Evolutionary conservation across 2,113 vertebrate species (phyloP).

Genomic region (Anser brachyrhynchus): DNA sequence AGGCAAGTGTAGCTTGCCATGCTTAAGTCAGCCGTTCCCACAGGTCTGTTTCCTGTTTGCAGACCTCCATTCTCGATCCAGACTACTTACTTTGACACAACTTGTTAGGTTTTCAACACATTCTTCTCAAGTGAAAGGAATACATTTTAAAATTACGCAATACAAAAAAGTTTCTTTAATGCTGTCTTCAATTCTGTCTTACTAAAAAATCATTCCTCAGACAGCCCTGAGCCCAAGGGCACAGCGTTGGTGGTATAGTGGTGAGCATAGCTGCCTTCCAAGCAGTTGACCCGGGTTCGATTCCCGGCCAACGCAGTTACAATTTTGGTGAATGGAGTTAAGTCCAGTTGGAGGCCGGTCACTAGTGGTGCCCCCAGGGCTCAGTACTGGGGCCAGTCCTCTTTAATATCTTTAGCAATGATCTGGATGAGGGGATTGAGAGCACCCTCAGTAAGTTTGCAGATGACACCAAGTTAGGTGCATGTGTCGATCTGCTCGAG

Average conservation of each 20-base stretch:
- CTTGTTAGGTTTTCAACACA: background rate
- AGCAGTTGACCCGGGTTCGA: slow-evolving; percentile 69
- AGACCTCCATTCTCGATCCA: background rate
- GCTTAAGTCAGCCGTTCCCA: background rate
- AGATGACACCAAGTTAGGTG: too few relatives aligned
- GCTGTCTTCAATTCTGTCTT: background rate
- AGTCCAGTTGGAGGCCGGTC: too few relatives aligned
- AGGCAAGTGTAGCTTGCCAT: background rate
- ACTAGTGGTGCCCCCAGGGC: too few relatives aligned
- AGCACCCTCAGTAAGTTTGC: too few relatives aligned
- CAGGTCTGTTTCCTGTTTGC: background rate
- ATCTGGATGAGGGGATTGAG: too few relatives aligned
- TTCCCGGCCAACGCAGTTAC: slow-evolving; percentile 56
- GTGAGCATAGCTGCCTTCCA: slow-evolving; percentile 73
- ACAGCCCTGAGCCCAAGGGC: background rate
- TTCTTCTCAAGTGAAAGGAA: background rate
- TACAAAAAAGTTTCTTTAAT: background rate
- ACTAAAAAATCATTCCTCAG: background rate
- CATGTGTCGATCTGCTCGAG: too few relatives aligned
- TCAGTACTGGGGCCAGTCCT: too few relatives aligned
- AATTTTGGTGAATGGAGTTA: background rate
- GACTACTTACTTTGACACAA: background rate
- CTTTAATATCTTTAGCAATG: too few relatives aligned
- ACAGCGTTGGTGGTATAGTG: background rate
- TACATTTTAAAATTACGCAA: background rate